These are phyloP conservation scores for Drosophila helvetica DNA, from an alignment of 2,888 invertebrate species.

Conservation along the genomic window DNA sequence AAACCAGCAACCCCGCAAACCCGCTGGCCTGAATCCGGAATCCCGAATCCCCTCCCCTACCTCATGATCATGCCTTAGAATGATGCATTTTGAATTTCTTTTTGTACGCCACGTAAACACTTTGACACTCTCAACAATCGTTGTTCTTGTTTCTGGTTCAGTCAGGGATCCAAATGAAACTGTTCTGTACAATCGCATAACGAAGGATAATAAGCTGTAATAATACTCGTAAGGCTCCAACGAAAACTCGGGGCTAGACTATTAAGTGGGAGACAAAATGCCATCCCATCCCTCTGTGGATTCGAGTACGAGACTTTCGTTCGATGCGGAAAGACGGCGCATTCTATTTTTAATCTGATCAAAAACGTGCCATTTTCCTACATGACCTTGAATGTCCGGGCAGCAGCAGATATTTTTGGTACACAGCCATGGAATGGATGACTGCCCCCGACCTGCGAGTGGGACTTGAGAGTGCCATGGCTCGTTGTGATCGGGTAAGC, in stretches of 20 bases:
- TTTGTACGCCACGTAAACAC: slow-evolving; percentile 47
- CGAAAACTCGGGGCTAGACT: too few relatives aligned
- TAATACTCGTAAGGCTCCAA: background rate
- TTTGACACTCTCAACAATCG: slow-evolving; percentile 28
- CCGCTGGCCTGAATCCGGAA: too few relatives aligned
- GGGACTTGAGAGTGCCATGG: background rate
- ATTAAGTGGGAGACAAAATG: too few relatives aligned
- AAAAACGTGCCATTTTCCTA: background rate
- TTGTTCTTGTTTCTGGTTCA: background rate
- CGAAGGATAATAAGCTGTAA: background rate
- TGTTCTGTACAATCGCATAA: background rate
- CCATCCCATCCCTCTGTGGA: too few relatives aligned
- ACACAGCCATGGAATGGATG: background rate
- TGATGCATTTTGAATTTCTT: slow-evolving; percentile 64
- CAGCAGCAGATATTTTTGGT: background rate
- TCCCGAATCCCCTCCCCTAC: background rate
- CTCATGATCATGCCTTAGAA: slow-evolving; percentile 27
- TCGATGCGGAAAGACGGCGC: background rate
- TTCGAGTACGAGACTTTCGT: background rate
- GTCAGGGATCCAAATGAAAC: too few relatives aligned
- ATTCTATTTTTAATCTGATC: background rate
- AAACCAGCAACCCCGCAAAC: background rate
- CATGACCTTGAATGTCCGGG: background rate
- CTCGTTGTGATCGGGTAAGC: background rate
- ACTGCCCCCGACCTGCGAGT: background rate